Evolutionary conservation across 2,113 vertebrate species (phyloP).

Genomic region (Xenopus laevis): DNA sequence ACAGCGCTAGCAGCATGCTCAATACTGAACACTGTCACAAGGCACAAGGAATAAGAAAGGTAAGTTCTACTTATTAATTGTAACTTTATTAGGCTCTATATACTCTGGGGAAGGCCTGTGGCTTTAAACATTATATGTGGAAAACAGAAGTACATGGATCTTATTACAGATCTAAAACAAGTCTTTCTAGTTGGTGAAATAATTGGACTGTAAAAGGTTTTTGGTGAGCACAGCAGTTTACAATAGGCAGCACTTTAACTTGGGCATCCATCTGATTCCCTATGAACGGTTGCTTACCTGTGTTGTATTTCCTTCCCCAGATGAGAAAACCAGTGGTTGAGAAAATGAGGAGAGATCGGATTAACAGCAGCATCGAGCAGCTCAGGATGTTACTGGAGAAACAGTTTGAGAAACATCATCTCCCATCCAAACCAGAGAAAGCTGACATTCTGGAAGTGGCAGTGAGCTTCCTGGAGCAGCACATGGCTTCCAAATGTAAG

Average conservation of each 20-base stretch:
- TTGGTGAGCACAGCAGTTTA: too few relatives aligned
- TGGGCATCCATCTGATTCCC: conserved; percentile 31
- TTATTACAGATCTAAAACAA: too few relatives aligned
- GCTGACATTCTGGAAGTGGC: conserved; percentile 80
- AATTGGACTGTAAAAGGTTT: too few relatives aligned
- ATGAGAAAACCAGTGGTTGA: conserved; percentile 72
- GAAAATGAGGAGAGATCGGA: conserved; percentile 77
- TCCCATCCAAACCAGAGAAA: conserved; percentile 75
- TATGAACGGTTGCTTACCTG: background rate
- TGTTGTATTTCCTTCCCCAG: conserved; percentile 48
- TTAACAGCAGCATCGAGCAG: conserved; percentile 76
- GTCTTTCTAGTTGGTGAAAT: too few relatives aligned
- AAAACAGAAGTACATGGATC: too few relatives aligned
- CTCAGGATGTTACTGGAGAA: conserved; percentile 71
- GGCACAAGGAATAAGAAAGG: conserved; percentile 4
- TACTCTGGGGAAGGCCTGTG: too few relatives aligned
- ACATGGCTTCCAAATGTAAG: conserved; percentile 48
- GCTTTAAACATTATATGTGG: too few relatives aligned
- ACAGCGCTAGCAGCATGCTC: background rate
- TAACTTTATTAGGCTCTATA: too few relatives aligned
- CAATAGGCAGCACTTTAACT: conserved; percentile 40
- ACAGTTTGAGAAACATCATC: conserved; percentile 67
- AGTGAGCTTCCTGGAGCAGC: conserved; percentile 66
- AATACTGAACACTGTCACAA: background rate
- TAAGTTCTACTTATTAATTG: background rate